Percentiles rank a stretch among this genome's conserved stretches.
Conservation (phyloP, 2,888 invertebrate genomes). For the Nycteola revayana region DNA sequence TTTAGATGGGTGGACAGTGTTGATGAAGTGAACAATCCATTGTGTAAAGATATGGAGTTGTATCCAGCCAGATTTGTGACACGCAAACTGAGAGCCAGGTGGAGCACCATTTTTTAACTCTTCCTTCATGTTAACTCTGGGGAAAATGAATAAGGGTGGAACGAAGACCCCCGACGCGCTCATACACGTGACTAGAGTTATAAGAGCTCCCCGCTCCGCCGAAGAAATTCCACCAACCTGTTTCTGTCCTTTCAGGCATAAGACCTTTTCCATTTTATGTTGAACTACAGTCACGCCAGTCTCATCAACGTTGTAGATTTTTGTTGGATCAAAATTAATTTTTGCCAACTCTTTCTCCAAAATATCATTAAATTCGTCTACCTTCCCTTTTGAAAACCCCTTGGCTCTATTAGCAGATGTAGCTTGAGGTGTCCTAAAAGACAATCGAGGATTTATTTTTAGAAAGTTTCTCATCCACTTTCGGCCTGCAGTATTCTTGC, state of each 20-base stretch:
- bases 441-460: slow-evolving; percentile 7
- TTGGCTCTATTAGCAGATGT: slow-evolving; percentile 9
- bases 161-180: slow-evolving; percentile 10
- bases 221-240: slow-evolving; percentile 15
- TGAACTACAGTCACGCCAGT: slow-evolving; percentile 9
- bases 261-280: slow-evolving; percentile 8
- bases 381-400: slow-evolving; percentile 5
- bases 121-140: slow-evolving; percentile 35
- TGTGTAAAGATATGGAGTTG: slow-evolving; percentile 27
- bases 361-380: slow-evolving; percentile 3
- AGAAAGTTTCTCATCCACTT: slow-evolving; percentile 11
- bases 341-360: background rate
- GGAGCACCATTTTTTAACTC: background rate
- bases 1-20: background rate
- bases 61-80: background rate
- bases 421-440: slow-evolving; percentile 4
- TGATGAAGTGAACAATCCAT: background rate
- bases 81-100: background rate
- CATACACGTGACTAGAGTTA: slow-evolving; percentile 15
- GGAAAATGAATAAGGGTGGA: slow-evolving; percentile 27
- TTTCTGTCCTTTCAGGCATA: slow-evolving; percentile 14
- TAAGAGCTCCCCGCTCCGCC: slow-evolving; percentile 12
- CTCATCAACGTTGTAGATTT: slow-evolving; percentile 6
- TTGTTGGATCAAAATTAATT: background rate
- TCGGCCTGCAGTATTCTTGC: slow-evolving; percentile 7